These are phyloP conservation scores for Lophius piscatorius DNA, from an alignment of 2,113 vertebrate genomes.

Conservation along the genomic window DNA sequence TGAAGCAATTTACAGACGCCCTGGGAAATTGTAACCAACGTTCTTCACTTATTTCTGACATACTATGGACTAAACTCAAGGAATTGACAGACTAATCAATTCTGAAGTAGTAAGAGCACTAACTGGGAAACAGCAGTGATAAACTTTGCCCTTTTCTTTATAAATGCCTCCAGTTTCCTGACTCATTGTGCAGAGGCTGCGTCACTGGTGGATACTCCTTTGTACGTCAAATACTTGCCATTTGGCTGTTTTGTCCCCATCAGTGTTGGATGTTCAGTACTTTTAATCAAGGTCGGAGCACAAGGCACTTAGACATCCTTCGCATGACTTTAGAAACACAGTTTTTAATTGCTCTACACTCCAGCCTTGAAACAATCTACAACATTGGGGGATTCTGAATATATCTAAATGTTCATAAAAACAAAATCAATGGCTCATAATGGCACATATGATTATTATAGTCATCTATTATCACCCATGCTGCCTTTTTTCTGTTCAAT, in stretches of 20 bases:
- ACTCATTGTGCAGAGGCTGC: constrained; percentile 11
- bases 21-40: no score
- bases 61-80: no score
- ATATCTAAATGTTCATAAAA: constrained; percentile 40
- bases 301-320: constrained; percentile 20
- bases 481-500: constrained; percentile 8
- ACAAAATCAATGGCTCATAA: constrained; percentile 21
- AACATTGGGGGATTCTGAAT: constrained; percentile 30
- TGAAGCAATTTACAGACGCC: no score
- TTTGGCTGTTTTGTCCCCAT: constrained; percentile 27
- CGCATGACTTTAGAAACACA: constrained; percentile 42
- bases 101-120: no score
- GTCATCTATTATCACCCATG: background rate
- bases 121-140: background rate
- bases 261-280: constrained; percentile 30
- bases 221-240: constrained; percentile 11
- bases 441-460: no score
- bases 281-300: constrained; percentile 47
- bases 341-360: constrained; percentile 33
- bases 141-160: constrained; percentile 26
- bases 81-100: no score
- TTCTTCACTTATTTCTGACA: no score
- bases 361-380: constrained; percentile 26
- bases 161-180: constrained; percentile 18
- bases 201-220: constrained; percentile 16